Evolutionary conservation across 2,113 vertebrate genomes (phyloP).

Genomic region (Tautogolabrus adspersus): DNA sequence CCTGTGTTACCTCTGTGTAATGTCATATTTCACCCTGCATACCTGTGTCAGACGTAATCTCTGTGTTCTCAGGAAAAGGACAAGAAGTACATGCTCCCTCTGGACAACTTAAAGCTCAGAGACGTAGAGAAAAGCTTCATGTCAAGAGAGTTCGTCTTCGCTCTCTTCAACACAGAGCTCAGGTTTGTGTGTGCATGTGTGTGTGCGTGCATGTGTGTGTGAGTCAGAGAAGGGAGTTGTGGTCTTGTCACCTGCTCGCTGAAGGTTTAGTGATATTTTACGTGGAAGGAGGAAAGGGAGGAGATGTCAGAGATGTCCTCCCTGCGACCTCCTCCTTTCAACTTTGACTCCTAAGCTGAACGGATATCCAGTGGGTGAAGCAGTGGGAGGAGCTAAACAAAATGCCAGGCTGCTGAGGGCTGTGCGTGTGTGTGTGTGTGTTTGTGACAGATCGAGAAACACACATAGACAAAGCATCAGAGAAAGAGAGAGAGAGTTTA

Average conservation of each 20-base stretch:
- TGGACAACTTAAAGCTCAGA: conserved; percentile 90
- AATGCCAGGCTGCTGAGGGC: conserved; percentile 39
- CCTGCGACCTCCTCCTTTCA: conserved; percentile 55
- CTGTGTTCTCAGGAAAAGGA: conserved; percentile 88
- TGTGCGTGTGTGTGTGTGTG: conserved; percentile 67
- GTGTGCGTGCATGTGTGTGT: background rate
- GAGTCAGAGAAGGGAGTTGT: conserved; percentile 57
- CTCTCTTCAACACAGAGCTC: conserved; percentile 90
- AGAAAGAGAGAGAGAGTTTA: conserved; percentile 42
- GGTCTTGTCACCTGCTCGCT: conserved; percentile 57
- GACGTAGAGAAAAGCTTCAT: conserved; percentile 90
- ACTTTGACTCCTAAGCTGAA: conserved; percentile 56
- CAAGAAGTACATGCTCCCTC: conserved; percentile 95
- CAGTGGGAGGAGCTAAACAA: background rate
- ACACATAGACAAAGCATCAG: conserved; percentile 43
- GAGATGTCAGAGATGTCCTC: conserved; percentile 44
- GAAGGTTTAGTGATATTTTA: conserved; percentile 46
- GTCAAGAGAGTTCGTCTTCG: conserved; percentile 89
- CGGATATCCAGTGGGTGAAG: conserved; percentile 47
- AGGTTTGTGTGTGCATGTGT: conserved; percentile 77
- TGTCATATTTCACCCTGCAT: conserved; percentile 65
- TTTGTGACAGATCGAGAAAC: conserved; percentile 52
- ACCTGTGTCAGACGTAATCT: conserved; percentile 65
- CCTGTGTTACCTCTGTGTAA: conserved; percentile 68
- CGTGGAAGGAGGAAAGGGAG: conserved; percentile 42